Evolutionary conservation across 2,797 vertebrate genomes (phyloP).

Genomic region (Pangasius sanitwongsei): DNA sequence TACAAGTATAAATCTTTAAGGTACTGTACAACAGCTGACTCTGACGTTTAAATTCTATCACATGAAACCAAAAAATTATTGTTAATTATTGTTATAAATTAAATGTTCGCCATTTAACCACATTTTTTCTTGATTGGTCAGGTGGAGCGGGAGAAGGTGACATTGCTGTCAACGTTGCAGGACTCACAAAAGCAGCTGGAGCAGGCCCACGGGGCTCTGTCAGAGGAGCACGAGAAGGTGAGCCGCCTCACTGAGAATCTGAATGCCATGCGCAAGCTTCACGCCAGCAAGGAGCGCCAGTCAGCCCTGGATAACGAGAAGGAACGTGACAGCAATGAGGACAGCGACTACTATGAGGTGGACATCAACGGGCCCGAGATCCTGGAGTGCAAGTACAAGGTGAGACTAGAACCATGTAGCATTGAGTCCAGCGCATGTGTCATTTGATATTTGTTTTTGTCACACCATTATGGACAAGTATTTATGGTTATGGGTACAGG

Average conservation of each 20-base stretch:
- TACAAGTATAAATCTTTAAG: too few species aligned
- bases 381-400: constrained; percentile 89
- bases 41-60: not conserved
- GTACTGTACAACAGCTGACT: not conserved
- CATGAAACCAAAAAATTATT: not conserved
- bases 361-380: constrained; percentile 98
- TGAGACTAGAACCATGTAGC: constrained; percentile 44
- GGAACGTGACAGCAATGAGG: constrained; percentile 91
- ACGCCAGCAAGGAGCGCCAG: constrained; percentile 91
- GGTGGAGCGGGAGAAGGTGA: constrained; percentile 92
- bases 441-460: not conserved
- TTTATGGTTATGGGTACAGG: not conserved
- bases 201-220: constrained; percentile 84
- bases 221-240: constrained; percentile 89
- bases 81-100: not conserved
- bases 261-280: constrained; percentile 90
- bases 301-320: constrained; percentile 91
- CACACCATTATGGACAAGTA: not conserved
- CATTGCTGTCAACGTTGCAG: constrained; percentile 85
- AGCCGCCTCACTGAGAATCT: constrained; percentile 90
- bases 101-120: not conserved
- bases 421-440: not conserved
- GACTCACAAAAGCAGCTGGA: constrained; percentile 95
- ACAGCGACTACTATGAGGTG: constrained; percentile 94
- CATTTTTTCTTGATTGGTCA: constrained; percentile 61